Base-by-base conservation (phyloP, 1,140 invertebrate species). In the Drosophila parabipectinata region DNA sequence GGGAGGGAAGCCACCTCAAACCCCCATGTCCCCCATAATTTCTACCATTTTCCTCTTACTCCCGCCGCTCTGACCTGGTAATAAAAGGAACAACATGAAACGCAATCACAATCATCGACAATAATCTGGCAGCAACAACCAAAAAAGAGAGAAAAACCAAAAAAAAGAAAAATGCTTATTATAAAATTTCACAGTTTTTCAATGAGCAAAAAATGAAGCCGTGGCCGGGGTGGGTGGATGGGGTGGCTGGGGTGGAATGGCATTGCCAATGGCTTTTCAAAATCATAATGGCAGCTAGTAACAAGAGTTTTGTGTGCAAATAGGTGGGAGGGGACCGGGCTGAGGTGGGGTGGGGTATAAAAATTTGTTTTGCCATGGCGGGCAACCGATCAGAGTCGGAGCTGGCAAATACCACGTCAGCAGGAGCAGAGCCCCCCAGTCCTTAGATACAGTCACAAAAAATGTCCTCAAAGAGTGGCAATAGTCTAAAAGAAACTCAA, bases 271-370 rank as follows among this genome's bases (percentile, higher is more conserved):
- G 90, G 90, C 90, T 91, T 91, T 91, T 91, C 77, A 91, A 91
- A 91, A 91, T 91, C 90, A 91, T 91, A 91, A 91, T 91, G 90
- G 90, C 90, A 91, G 90, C 90, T 91, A 90, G 90, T 90, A 91
- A 91, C 90, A 90, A 91, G 90, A 87, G 89, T 87, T 87, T 90
- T 87, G 84, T 88, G 84, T 89, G 82, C 84, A 85, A 90, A 85
- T 80, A 88, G 62, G 76, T 68, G 77, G 55, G 72, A 47, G 68
- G 64, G 24, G 45, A 1, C 41, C 41, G 1, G 41, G 14, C 39
- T 9, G 15, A 0, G 28, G 58, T 3, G 57, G 4, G 21, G 68
- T 39, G 37, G 58, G 57, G 50, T 24, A 44, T 18, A 10, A 32
- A 56, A 69, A 69, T 54, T 55, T 73, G 50, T 52, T 61, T 58